These are phyloP conservation scores for Lethenteron reissneri DNA, from an alignment of 2,113 vertebrate genomes.

Conservation along the genomic window DNA sequence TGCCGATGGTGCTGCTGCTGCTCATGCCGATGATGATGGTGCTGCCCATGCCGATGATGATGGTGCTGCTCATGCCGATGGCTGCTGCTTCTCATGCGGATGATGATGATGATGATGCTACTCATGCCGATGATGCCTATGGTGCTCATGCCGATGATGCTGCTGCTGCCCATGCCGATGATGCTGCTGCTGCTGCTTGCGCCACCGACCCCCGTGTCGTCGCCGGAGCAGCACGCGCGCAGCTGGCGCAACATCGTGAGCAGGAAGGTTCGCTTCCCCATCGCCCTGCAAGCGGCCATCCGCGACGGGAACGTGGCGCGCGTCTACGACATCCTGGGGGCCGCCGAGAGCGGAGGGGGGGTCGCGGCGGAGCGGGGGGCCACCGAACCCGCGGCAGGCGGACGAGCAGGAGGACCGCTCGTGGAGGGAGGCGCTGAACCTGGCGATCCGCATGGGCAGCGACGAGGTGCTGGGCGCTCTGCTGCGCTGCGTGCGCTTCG, in stretches of 20 bases:
- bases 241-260: constrained; percentile 62
- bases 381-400: constrained; percentile 28
- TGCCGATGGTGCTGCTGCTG: too few relatives aligned
- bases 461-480: constrained; percentile 32
- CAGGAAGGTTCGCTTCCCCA: constrained; percentile 51
- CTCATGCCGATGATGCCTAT: too few relatives aligned
- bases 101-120: too few relatives aligned
- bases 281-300: constrained; percentile 38
- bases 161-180: too few relatives aligned
- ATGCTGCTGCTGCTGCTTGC: too few relatives aligned
- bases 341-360: constrained; percentile 24
- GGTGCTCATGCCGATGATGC: too few relatives aligned
- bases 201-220: too few relatives aligned
- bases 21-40: too few relatives aligned
- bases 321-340: constrained; percentile 28
- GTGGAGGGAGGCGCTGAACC: constrained; percentile 60
- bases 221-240: background rate
- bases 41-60: too few relatives aligned
- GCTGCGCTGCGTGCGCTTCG: constrained; percentile 48
- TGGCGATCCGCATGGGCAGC: constrained; percentile 45
- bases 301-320: constrained; percentile 32
- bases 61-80: too few relatives aligned
- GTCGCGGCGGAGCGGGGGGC: background rate
- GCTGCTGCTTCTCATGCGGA: too few relatives aligned
- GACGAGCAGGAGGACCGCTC: constrained; percentile 51